Evolutionary conservation across 2,797 vertebrate species (phyloP).

Genomic region (Tauraco hartlaubi): DNA sequence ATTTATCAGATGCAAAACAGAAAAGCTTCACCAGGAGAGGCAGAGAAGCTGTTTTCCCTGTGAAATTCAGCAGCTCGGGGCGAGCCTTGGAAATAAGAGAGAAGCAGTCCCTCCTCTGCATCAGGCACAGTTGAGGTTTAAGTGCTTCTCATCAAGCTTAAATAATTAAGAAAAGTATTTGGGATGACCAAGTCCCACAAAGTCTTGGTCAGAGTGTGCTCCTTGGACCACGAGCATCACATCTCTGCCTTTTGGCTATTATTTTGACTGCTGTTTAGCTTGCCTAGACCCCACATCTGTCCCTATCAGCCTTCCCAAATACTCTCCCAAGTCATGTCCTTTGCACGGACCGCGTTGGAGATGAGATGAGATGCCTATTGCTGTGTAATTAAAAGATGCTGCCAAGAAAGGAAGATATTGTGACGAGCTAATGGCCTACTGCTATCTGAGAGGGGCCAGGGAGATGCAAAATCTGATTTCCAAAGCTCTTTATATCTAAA

Average conservation of each 20-base stretch:
- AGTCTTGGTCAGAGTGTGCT: accelerated
- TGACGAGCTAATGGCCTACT: constrained; percentile 22
- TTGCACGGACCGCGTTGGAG: neutral
- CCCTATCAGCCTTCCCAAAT: neutral
- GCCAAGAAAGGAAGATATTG: neutral
- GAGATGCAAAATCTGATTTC: neutral
- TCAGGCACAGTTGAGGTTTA: neutral
- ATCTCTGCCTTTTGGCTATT: neutral
- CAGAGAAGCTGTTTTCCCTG: neutral
- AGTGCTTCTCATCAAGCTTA: neutral
- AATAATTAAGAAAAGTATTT: neutral
- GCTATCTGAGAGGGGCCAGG: neutral
- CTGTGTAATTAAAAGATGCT: constrained; percentile 51
- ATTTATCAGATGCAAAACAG: neutral
- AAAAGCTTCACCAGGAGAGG: neutral
- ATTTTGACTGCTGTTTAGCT: accelerated
- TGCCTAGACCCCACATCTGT: neutral
- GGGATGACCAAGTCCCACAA: neutral
- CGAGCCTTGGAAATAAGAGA: neutral
- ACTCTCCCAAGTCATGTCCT: neutral
- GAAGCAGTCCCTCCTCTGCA: neutral
- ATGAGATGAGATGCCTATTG: neutral
- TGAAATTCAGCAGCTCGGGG: neutral
- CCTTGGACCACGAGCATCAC: neutral
- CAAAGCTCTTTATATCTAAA: neutral